Conservation (phyloP, 2,113 vertebrate species). For the Trichechus manatus region DNA sequence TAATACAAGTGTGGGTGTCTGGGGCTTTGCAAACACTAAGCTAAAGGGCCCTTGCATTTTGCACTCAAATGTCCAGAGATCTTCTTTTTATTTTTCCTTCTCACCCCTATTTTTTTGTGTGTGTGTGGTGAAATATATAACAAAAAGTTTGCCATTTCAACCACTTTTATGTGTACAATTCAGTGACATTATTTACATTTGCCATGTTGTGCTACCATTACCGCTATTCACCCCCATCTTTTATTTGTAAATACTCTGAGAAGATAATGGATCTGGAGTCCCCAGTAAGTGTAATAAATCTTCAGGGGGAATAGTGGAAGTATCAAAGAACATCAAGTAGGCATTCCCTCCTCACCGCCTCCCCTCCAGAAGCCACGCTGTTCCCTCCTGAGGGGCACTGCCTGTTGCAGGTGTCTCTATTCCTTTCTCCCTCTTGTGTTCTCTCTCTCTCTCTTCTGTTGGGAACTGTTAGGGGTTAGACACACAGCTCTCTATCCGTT, state of each 20-base stretch:
- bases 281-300: constrained; percentile 21
- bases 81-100: constrained; percentile 36
- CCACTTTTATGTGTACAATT: background rate
- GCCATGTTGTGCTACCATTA: background rate
- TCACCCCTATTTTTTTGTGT: background rate
- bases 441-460: constrained; percentile 44
- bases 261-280: background rate
- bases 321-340: constrained; percentile 61
- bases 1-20: background rate
- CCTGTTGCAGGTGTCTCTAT: constrained; percentile 5
- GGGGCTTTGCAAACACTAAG: background rate
- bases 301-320: background rate
- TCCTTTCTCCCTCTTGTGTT: constrained; percentile 54
- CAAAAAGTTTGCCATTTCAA: background rate
- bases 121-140: background rate
- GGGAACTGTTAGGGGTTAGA: constrained; percentile 73
- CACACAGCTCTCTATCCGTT: constrained; percentile 69
- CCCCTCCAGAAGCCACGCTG: background rate
- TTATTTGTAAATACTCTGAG: constrained; percentile 62
- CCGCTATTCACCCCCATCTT: background rate
- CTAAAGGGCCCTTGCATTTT: background rate
- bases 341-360: background rate
- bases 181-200: background rate
- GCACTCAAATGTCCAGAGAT: background rate
- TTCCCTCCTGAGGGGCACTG: constrained; percentile 58